Base-by-base conservation (phyloP, 2,797 vertebrate genomes). In the Enteromius paludinosus region DNA sequence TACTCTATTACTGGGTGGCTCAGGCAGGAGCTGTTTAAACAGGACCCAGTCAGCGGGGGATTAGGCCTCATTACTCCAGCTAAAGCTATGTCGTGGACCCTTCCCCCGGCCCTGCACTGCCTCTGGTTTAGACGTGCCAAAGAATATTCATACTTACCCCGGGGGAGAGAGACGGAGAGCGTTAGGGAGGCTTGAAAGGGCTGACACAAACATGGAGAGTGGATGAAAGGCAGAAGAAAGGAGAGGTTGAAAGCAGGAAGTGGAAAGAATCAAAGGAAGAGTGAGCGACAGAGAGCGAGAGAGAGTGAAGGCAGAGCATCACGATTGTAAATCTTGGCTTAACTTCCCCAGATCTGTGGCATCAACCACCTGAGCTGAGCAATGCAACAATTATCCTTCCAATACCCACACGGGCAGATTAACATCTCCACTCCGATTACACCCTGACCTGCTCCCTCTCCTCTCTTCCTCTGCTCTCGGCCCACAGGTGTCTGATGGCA, bases 61-160 rank as follows among this genome's bases (percentile, higher is more conserved):
- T 97, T 97, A 96, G 96, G 97, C 96, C 96, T 97, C 97, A 97
- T 98, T 99, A 99, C 97, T 97, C 95, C 95, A 96, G 96, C 96
- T 97, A 97, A 98, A 97, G 97, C 95, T 96, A 96, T 96, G 96
- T 90, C 89, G 65, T 90, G 92, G 95, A 97, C 96, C 96, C 95
- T 92, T 94, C 91, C 93, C 87, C 90, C 87, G 73, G 90, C 91
- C 88, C 93, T 91, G 94, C 93, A 93, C 93, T 86, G 90, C 64
- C 90, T 92, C 93, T 94, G 95, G 95, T 89, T 95, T 92, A 93
- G 93, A 84, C 95, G 90, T 96, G 95, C 92, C 89, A 90, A 86
- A 84, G 95, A 96, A 97, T 97, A 96, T 93, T 95, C 94, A 96
- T 95, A 90, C 73, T 85, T 61, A 83, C 83, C 35, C 65, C 15